Conservation (phyloP, 2,797 vertebrate genomes). For the Myotis daubentonii region DNA sequence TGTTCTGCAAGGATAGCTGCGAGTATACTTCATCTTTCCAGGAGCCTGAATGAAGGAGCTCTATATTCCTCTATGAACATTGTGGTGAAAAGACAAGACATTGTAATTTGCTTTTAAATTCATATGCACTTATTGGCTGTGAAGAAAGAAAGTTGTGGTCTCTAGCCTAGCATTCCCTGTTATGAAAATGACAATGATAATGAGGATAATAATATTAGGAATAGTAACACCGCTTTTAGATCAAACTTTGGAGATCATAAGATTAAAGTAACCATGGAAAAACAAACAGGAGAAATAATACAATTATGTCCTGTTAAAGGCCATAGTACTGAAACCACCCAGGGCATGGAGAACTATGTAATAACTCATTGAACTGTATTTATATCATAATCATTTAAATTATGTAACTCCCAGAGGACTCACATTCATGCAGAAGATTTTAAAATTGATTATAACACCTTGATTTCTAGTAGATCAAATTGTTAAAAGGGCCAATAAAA, state of each 20-base stretch:
- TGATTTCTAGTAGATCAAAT: background rate
- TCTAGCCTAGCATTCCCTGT: background rate
- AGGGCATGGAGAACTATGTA: background rate
- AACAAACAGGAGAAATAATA: background rate
- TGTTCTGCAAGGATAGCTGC: background rate
- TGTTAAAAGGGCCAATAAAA: background rate
- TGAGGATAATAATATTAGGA: background rate
- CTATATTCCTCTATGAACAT: background rate
- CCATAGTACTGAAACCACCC: background rate
- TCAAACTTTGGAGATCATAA: background rate
- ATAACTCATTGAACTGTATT: background rate
- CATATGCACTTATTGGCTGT: background rate
- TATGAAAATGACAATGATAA: background rate
- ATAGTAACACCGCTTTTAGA: background rate
- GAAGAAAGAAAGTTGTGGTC: background rate
- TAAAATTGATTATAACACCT: background rate
- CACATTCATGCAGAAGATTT: background rate
- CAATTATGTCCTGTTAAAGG: background rate
- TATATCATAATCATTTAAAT: background rate
- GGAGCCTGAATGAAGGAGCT: background rate
- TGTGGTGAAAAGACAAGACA: background rate
- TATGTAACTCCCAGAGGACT: background rate
- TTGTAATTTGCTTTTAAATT: background rate
- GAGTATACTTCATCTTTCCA: background rate
- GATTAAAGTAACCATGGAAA: background rate